Evolutionary conservation across 2,888 invertebrate species (phyloP).

Genomic region (Coleophora deauratella): DNA sequence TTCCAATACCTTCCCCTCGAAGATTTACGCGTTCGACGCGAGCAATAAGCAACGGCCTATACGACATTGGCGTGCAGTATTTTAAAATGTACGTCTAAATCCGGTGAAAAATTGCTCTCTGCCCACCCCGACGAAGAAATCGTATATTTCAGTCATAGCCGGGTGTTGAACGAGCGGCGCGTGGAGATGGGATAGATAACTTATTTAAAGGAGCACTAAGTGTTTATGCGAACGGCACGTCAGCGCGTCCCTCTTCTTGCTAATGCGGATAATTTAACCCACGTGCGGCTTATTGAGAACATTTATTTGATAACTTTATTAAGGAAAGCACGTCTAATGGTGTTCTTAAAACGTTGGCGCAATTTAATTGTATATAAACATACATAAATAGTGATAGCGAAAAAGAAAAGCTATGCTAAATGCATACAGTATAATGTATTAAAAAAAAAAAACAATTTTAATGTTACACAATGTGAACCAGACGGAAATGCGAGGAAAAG

Average conservation of each 20-base stretch:
- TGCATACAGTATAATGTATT: neutral
- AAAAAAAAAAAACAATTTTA: neutral
- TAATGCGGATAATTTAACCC: no score
- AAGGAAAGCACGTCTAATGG: no score
- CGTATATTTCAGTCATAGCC: constrained; percentile 54
- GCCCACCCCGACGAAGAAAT: constrained; percentile 40
- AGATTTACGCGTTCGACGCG: constrained; percentile 62
- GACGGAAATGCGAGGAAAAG: neutral
- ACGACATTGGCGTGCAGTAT: constrained; percentile 51
- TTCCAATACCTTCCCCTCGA: constrained; percentile 37
- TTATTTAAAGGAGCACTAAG: constrained; percentile 39
- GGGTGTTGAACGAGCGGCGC: constrained; percentile 45
- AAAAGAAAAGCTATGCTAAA: no score
- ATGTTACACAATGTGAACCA: neutral
- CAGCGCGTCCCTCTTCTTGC: neutral
- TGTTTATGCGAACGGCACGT: constrained; percentile 27
- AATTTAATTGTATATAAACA: no score
- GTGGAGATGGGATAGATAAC: constrained; percentile 50
- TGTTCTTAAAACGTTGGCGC: no score
- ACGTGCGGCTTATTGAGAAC: no score
- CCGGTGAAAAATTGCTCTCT: constrained; percentile 62
- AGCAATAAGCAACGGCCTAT: constrained; percentile 50
- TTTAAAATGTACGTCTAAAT: constrained; percentile 66
- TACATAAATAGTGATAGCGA: no score
- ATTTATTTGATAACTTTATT: no score